Percentiles rank a stretch among this genome's conserved stretches.
These are phyloP conservation scores for Cavia aperea DNA, from an alignment of 2,113 vertebrate species.

Conservation along the genomic window DNA sequence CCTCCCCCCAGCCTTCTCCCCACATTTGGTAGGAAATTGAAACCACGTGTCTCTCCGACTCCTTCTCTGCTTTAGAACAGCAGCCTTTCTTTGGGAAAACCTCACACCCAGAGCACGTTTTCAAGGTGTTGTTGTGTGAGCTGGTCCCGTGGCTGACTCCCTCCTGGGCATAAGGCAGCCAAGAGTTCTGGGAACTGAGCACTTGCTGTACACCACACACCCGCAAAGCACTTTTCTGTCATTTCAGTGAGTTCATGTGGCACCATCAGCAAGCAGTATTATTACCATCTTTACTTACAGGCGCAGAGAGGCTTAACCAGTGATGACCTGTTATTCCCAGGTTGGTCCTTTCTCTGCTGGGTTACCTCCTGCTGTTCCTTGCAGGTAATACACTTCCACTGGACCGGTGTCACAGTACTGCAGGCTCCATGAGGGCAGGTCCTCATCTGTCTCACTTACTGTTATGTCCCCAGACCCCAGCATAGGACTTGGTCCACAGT, in stretches of 20 bases:
- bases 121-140: rapidly evolving
- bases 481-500: background rate
- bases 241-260: background rate
- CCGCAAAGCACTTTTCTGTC: background rate
- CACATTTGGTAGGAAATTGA: background rate
- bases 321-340: background rate
- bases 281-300: rapidly evolving
- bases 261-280: background rate
- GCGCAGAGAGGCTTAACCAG: background rate
- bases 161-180: background rate
- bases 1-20: background rate
- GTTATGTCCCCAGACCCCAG: background rate
- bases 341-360: background rate
- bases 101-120: background rate
- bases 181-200: background rate
- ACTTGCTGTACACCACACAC: background rate
- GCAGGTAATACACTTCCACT: background rate
- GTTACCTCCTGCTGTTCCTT: background rate
- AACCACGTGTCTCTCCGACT: too few relatives aligned
- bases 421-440: rapidly evolving
- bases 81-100: background rate
- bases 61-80: background rate
- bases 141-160: background rate
- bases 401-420: background rate
- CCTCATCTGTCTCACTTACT: background rate